Conservation (phyloP, 1,140 invertebrate genomes). For the Nebria ingens region DNA sequence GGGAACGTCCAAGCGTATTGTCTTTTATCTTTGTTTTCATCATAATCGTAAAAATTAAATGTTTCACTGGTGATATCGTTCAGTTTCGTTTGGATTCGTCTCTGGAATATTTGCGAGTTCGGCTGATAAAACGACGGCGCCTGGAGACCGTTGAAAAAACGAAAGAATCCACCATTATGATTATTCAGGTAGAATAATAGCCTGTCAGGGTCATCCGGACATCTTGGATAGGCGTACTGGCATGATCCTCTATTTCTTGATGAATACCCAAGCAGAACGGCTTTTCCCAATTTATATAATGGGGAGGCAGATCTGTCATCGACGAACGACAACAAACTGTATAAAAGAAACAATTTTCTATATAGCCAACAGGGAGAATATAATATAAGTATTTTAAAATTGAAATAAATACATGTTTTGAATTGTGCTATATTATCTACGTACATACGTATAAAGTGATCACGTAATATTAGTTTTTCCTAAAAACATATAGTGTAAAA, state of each 20-base stretch:
- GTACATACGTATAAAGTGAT: too few species aligned
- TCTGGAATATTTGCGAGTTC: too few species aligned
- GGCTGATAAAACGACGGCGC: too few species aligned
- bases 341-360: slow-evolving; percentile 20
- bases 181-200: slow-evolving; percentile 73
- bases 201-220: slow-evolving; percentile 58
- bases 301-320: slow-evolving; percentile 42
- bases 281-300: slow-evolving; percentile 56
- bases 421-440: slow-evolving; percentile 9
- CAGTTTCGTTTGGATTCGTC: too few species aligned
- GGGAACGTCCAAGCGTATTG: too few species aligned
- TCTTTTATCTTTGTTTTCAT: too few species aligned
- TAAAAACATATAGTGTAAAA: slow-evolving; percentile 11
- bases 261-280: slow-evolving; percentile 57
- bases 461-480: too few species aligned
- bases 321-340: slow-evolving; percentile 39
- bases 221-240: slow-evolving; percentile 54
- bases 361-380: neutral
- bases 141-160: slow-evolving; percentile 52
- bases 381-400: slow-evolving; percentile 13
- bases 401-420: slow-evolving; percentile 21
- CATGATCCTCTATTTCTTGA: slow-evolving; percentile 50
- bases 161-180: slow-evolving; percentile 74
- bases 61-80: too few species aligned
- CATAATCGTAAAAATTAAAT: too few species aligned